These are phyloP conservation scores for Podiceps cristatus DNA, from an alignment of 2,113 vertebrate genomes.

Conservation along the genomic window DNA sequence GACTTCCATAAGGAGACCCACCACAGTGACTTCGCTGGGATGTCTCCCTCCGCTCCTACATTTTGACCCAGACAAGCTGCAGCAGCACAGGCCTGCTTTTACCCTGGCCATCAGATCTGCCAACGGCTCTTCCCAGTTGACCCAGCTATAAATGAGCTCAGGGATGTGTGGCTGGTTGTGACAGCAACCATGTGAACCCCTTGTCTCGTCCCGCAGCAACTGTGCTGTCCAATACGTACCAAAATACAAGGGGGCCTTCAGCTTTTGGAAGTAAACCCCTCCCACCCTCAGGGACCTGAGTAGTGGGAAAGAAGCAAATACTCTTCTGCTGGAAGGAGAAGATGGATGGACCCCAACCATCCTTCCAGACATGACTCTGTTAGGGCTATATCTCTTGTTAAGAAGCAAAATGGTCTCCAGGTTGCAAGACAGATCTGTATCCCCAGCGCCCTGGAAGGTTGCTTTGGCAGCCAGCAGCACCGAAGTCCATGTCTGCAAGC, in stretches of 20 bases:
- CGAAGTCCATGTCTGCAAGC: neutral
- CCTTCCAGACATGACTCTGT: neutral
- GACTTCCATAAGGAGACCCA: neutral
- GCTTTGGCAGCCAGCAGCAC: neutral
- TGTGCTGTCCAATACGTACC: neutral
- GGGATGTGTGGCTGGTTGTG: neutral
- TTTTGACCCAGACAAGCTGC: neutral
- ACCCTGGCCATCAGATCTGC: neutral
- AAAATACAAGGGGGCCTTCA: neutral
- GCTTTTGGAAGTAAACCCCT: neutral
- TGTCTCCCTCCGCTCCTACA: neutral
- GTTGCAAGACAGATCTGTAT: neutral
- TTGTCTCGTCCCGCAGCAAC: neutral
- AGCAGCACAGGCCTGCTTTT: neutral
- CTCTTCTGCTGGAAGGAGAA: neutral
- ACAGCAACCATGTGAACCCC: neutral
- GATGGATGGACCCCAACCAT: neutral
- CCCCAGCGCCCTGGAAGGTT: neutral
- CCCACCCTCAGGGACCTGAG: neutral
- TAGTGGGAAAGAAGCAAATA: neutral
- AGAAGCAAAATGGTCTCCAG: neutral
- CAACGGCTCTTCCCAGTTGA: neutral
- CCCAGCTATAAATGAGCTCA: neutral
- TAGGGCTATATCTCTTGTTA: neutral
- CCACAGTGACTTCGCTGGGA: neutral